A percentile compares a stretch with the other conserved stretches of the same genome.
Evolutionary conservation across 1,140 invertebrate genomes (phyloP).

Genomic region (Drosophila burlai): DNA sequence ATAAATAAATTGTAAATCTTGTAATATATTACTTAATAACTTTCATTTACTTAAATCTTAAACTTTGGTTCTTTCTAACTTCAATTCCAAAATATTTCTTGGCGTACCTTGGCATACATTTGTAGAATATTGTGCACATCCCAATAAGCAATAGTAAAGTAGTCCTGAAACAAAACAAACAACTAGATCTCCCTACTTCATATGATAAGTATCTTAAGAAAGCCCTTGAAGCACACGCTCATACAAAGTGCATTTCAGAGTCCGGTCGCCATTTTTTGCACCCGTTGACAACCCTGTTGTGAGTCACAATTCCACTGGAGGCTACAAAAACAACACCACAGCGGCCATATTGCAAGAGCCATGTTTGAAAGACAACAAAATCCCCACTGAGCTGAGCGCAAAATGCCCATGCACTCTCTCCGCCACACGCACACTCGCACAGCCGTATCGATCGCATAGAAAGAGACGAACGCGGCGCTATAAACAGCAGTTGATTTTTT

Average conservation of each 20-base stretch:
- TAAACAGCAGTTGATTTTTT: constrained; percentile 82
- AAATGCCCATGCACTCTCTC: constrained; percentile 58
- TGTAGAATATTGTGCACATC: not conserved
- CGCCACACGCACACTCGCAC: constrained; percentile 32
- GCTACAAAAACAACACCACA: constrained; percentile 45
- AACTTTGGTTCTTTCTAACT: not conserved
- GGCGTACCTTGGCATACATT: too few relatives aligned
- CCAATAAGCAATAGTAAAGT: not conserved
- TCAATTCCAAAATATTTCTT: not conserved
- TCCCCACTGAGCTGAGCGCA: constrained; percentile 77
- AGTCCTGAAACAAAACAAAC: not conserved
- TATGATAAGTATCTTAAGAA: constrained; percentile 2
- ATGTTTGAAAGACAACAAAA: constrained; percentile 69
- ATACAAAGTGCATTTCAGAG: constrained; percentile 17
- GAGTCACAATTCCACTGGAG: constrained; percentile 60
- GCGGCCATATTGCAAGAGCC: constrained; percentile 75
- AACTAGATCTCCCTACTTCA: not conserved
- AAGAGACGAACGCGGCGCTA: constrained; percentile 76
- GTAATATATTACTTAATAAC: not conserved
- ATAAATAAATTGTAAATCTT: not conserved
- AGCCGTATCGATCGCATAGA: constrained; percentile 66
- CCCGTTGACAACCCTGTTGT: constrained; percentile 60
- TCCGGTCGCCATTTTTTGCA: constrained; percentile 28
- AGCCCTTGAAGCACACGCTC: constrained; percentile 8
- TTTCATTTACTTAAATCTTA: not conserved